Conservation (phyloP, 2,888 invertebrate genomes). For the Drosophila monieri region DNA sequence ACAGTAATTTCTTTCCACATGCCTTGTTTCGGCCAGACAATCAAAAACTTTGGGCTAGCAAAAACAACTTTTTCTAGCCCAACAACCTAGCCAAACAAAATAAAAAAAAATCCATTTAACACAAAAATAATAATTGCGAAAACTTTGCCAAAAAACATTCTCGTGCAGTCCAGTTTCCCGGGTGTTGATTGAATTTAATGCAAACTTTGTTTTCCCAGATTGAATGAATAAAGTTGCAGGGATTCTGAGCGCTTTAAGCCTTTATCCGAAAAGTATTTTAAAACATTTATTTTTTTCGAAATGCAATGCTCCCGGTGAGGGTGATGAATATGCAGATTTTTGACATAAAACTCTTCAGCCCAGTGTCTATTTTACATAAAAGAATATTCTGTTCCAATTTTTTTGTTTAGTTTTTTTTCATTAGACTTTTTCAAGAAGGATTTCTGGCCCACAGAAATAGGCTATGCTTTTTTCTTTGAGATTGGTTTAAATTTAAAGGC, state of each 20-base stretch:
- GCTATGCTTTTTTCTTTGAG: not conserved
- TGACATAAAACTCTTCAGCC: not conserved
- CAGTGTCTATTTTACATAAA: not conserved
- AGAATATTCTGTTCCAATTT: not conserved
- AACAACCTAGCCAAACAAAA: slow-evolving; percentile 2
- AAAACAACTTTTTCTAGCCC: slow-evolving; percentile 29
- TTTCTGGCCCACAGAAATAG: not conserved
- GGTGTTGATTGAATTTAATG: slow-evolving; percentile 44
- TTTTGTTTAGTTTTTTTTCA: not conserved
- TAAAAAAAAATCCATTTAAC: slow-evolving; percentile 30
- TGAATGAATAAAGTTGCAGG: slow-evolving; percentile 31
- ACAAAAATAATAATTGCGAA: slow-evolving; percentile 43
- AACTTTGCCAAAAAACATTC: slow-evolving; percentile 36
- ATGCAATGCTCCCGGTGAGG: not conserved
- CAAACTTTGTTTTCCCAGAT: slow-evolving; percentile 37
- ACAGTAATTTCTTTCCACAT: slow-evolving; percentile 48
- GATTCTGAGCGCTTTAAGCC: slow-evolving; percentile 2
- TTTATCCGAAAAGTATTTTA: not conserved
- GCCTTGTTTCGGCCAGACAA: slow-evolving; percentile 43
- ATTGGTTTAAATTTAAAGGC: not conserved
- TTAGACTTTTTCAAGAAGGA: not conserved
- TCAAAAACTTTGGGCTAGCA: slow-evolving; percentile 47
- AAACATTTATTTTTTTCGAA: not conserved
- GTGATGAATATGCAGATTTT: slow-evolving; percentile 36
- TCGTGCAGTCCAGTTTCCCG: slow-evolving; percentile 14